These are phyloP conservation scores for Catotricha subobsoleta DNA, from an alignment of 2,888 invertebrate genomes.

Conservation along the genomic window DNA sequence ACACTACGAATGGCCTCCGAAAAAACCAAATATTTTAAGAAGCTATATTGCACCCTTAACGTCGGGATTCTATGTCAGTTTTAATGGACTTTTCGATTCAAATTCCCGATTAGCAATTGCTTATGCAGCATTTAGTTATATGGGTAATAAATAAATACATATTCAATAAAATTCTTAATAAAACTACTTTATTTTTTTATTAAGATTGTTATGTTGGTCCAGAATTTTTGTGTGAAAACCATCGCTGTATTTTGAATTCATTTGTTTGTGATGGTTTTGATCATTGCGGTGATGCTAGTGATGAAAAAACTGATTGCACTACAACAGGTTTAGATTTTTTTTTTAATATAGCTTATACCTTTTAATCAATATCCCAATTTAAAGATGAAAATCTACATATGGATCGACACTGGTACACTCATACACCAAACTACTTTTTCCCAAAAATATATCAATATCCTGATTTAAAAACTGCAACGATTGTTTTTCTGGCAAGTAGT, in stretches of 20 bases:
- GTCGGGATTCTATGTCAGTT: constrained; percentile 48
- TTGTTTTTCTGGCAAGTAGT: constrained; percentile 44
- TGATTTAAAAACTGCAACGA: constrained; percentile 44
- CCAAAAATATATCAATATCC: constrained; percentile 47
- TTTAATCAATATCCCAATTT: no score
- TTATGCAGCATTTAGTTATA: constrained; percentile 51
- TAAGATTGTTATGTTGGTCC: constrained; percentile 46
- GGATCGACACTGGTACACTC: constrained; percentile 43
- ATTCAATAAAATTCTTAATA: background rate
- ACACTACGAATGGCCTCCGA: constrained; percentile 15
- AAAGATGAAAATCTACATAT: constrained; percentile 22
- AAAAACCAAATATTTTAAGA: constrained; percentile 21
- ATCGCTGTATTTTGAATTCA: constrained; percentile 46
- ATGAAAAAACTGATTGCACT: constrained; percentile 44
- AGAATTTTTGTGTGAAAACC: constrained; percentile 52
- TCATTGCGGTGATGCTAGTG: constrained; percentile 56
- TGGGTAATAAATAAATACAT: constrained; percentile 31
- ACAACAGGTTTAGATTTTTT: constrained; percentile 34
- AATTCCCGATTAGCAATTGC: constrained; percentile 46
- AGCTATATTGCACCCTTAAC: constrained; percentile 43
- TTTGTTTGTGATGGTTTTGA: constrained; percentile 58
- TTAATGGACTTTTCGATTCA: constrained; percentile 43
- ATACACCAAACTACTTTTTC: constrained; percentile 53
- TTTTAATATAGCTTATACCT: no score
- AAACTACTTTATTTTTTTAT: constrained; percentile 11